These are phyloP conservation scores for Uloborus diversus DNA, from an alignment of 1,140 invertebrate species.

Conservation along the genomic window DNA sequence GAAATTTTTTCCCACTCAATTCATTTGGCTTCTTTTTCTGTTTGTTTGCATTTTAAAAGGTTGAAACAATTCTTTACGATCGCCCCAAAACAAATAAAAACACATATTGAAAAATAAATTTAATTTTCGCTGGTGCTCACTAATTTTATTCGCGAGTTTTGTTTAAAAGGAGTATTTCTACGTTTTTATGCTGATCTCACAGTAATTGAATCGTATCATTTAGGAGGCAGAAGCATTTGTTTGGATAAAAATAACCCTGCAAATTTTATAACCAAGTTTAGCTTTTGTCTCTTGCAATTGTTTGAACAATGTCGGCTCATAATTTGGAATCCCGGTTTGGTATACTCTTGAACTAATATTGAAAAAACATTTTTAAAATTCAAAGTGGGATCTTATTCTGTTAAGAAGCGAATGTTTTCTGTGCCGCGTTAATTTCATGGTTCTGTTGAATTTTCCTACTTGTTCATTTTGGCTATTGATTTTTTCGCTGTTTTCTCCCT, in stretches of 20 bases:
- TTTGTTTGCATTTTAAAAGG: constrained; percentile 47
- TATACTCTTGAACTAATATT: constrained; percentile 23
- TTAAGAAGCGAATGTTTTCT: neutral
- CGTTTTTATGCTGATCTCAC: constrained; percentile 46
- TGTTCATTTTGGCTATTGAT: neutral
- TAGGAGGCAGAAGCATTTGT: constrained; percentile 50
- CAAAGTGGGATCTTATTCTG: constrained; percentile 17
- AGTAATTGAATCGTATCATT: constrained; percentile 53
- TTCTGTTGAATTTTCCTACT: neutral
- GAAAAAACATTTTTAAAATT: constrained; percentile 15
- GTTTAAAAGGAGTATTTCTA: constrained; percentile 33
- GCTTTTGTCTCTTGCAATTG: constrained; percentile 48
- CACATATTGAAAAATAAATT: constrained; percentile 54
- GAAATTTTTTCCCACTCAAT: constrained; percentile 28
- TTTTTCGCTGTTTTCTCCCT: too few relatives aligned
- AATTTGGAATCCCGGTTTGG: constrained; percentile 49
- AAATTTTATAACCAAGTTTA: constrained; percentile 56
- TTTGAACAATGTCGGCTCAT: constrained; percentile 44
- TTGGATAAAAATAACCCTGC: constrained; percentile 54
- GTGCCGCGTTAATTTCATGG: neutral
- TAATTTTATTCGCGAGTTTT: constrained; percentile 46
- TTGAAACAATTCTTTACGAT: constrained; percentile 47
- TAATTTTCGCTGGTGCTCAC: constrained; percentile 44
- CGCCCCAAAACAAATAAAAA: constrained; percentile 46
- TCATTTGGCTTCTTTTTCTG: constrained; percentile 27